Evolutionary conservation across 2,113 vertebrate species (phyloP), one percentile per base, ranked within the genome.

Genomic region (Rhabdomys dilectus): DNA sequence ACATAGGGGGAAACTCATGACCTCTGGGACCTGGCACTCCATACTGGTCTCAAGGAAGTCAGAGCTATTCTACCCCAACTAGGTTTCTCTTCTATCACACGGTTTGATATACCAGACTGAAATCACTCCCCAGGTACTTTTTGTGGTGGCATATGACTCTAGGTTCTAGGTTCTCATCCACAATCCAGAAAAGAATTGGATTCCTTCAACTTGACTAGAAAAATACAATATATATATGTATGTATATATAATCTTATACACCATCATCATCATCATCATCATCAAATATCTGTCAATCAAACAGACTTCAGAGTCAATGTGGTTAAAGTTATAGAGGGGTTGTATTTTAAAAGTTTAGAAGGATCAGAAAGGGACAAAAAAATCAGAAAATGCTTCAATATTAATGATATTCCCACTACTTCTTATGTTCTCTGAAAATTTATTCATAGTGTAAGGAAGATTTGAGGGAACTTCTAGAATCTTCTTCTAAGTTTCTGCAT

Each of bases 401-500:
- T 24, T 86, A 48, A 80, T 76, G 26, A 22, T 91, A n/a, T 91
- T 21, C 60, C 42, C 17, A 75, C 12, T 92, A 29, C 26, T 81
- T 94, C 22, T 45, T 87, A 66, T 15, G 11, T n/a, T 93, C 34
- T 80, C 70, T 80, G 29, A 16, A 88, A 60, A 85, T 3, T 80
- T 60, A 3, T 81, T 24, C 34, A 58, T 81, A 70, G 48, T 92
- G 70, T 87, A 17, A 34, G 22, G 75, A 90, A 64, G 13, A 87
- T 8, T 36, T 62, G 0, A 56, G 1, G 7, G 12, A 91, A 82
- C 22, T 66, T 96, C 51, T 75, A 73, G 26, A 90, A 73, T 36
- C 48, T 48, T 75, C 81, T 94, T 53, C 81, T 48, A n/a, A 92
- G 68, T 95, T 70, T 81, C 29, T 60, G 11, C 17, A 89, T 42